Percentiles rank a stretch among this genome's conserved stretches.
Conservation (phyloP, 2,888 invertebrate species). For the Eubasilissa splendida region DNA sequence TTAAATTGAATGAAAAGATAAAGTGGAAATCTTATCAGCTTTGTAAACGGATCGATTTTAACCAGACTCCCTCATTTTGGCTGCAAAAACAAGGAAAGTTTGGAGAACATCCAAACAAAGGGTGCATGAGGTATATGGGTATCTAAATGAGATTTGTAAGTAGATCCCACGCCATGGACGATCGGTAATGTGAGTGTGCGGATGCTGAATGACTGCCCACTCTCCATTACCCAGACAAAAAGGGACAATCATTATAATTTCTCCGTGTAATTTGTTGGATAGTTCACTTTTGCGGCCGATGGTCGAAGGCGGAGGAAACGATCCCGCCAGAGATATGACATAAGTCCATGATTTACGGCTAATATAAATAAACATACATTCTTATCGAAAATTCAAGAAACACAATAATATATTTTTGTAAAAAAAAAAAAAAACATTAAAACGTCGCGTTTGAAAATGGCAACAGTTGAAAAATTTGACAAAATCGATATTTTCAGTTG, state of each 20-base stretch:
- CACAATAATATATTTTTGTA: too few species aligned
- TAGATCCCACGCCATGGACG: constrained; percentile 6
- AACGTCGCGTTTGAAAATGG: too few species aligned
- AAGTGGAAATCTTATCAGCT: too few species aligned
- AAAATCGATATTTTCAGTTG: too few species aligned
- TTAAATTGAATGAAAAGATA: too few species aligned
- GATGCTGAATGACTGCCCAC: constrained; percentile 36
- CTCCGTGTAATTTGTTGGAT: constrained; percentile 23
- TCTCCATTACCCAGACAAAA: constrained; percentile 10
- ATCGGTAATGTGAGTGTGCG: constrained; percentile 18
- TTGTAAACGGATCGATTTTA: too few species aligned
- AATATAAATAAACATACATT: too few species aligned
- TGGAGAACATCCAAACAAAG: constrained; percentile 3
- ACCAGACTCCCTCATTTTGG: too few species aligned
- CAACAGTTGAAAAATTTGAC: too few species aligned
- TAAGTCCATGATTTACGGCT: neutral
- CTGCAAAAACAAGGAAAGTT: too few species aligned
- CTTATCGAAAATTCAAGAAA: too few species aligned
- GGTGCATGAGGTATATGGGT: constrained; percentile 3
- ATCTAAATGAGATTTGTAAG: constrained; percentile 23
- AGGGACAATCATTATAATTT: constrained; percentile 20
- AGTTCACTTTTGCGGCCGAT: constrained; percentile 21
- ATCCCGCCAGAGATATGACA: neutral
- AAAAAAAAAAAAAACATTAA: too few species aligned
- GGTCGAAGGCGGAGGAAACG: constrained; percentile 1